A percentile compares a stretch with the other conserved stretches of the same genome.
phyloP scores from a whole-genome alignment of 2,797 vertebrate species.

The Heliangelus exortis region DNA sequence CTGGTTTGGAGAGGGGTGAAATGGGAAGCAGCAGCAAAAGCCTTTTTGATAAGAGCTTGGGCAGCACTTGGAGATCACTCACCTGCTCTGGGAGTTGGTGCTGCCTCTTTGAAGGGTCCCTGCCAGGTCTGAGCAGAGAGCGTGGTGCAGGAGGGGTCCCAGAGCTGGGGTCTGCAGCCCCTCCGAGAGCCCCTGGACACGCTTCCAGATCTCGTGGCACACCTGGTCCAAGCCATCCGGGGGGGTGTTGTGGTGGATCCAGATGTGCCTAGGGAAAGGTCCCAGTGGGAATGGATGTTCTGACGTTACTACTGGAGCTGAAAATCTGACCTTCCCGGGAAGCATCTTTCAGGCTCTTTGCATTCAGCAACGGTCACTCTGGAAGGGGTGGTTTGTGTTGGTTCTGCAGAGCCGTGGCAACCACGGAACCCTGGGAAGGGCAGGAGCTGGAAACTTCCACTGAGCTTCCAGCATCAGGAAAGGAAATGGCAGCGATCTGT shows the following conservation, averaged over 20 bases:
- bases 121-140: background rate
- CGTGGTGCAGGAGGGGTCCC: background rate
- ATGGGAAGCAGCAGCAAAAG: background rate
- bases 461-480: background rate
- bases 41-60: background rate
- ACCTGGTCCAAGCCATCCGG: conserved; percentile 78
- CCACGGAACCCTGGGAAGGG: conserved; percentile 55
- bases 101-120: background rate
- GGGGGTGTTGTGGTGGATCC: conserved; percentile 82
- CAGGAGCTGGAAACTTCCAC: conserved; percentile 34
- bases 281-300: conserved; percentile 64
- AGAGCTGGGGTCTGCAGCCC: conserved; percentile 40
- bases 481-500: rapidly evolving
- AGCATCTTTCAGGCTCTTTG: conserved; percentile 47
- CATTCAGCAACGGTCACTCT: background rate
- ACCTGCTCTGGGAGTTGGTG: conserved; percentile 42
- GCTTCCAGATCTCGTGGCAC: conserved; percentile 82
- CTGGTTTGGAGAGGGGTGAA: rapidly evolving
- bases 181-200: conserved; percentile 52
- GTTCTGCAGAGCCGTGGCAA: conserved; percentile 65
- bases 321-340: background rate
- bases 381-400: background rate
- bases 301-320: background rate
- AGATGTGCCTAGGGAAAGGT: conserved; percentile 83
- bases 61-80: background rate